Percentiles rank a stretch among this genome's conserved stretches.
phyloP scores from a whole-genome alignment of 2,888 invertebrate genomes.

The Trypoxylon attenuatum region DNA sequence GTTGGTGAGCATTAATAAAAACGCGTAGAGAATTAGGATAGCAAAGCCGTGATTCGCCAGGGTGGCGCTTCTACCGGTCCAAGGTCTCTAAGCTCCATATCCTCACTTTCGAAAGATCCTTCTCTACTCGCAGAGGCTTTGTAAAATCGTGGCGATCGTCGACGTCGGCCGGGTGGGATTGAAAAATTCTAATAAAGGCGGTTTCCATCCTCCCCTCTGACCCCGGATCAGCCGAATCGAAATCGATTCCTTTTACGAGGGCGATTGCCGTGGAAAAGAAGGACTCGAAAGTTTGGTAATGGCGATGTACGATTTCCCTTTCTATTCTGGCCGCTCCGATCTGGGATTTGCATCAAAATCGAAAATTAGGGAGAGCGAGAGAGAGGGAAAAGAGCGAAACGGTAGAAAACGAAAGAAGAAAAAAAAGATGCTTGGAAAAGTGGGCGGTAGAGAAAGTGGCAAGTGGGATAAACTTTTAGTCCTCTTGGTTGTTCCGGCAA shows the following conservation, averaged over 20 bases:
- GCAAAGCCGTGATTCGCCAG: constrained; percentile 25
- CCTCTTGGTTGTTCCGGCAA: neutral
- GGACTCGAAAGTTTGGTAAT: constrained; percentile 38
- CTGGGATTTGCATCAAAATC: constrained; percentile 32
- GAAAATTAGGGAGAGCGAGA: constrained; percentile 12
- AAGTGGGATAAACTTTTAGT: constrained; percentile 1
- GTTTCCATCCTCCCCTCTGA: constrained; percentile 23
- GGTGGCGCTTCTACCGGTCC: neutral
- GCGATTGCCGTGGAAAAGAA: constrained; percentile 18
- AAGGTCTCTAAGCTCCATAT: constrained; percentile 31
- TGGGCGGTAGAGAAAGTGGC: neutral
- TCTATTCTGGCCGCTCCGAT: constrained; percentile 8
- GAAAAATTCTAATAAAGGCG: constrained; percentile 66
- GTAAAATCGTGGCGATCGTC: constrained; percentile 49
- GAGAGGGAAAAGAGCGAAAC: neutral
- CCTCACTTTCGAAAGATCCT: constrained; percentile 28
- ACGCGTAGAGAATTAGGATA: constrained; percentile 24
- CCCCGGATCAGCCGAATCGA: constrained; percentile 36
- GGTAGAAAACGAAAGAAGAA: constrained; percentile 1
- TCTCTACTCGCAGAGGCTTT: constrained; percentile 37
- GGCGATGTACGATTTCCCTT: constrained; percentile 34
- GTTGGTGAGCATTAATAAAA: constrained; percentile 26
- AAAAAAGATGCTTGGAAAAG: neutral
- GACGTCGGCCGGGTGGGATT: constrained; percentile 49
- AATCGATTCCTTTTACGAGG: constrained; percentile 56